phyloP scores from a whole-genome alignment of 2,113 vertebrate genomes.

The Andinoacara biseriatus region DNA sequence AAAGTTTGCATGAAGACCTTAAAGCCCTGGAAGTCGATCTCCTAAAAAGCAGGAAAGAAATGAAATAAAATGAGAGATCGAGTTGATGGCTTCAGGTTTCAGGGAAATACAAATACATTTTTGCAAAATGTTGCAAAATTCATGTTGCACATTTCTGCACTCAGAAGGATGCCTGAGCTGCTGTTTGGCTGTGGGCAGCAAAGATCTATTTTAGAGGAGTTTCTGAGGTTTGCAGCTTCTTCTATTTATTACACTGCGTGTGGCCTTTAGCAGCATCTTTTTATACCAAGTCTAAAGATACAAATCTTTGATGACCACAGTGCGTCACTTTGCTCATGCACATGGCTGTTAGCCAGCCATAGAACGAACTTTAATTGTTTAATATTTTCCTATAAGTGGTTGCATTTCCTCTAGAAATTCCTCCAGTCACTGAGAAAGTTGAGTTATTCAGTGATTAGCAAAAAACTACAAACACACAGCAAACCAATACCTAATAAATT shows the following conservation, averaged over 20 bases:
- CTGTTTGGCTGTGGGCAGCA: background rate
- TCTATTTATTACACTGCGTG: background rate
- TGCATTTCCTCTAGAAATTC: background rate
- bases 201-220: too few species aligned
- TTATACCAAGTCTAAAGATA: background rate
- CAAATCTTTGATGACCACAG: background rate
- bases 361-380: background rate
- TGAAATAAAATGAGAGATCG: background rate
- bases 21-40: constrained; percentile 95
- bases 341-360: fast-evolving
- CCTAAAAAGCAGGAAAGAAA: constrained; percentile 70
- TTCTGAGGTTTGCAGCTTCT: background rate
- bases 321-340: fast-evolving
- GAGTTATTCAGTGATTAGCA: background rate
- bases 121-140: background rate
- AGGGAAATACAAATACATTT: background rate
- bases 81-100: background rate
- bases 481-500: background rate
- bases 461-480: background rate
- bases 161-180: background rate
- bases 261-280: background rate
- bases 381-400: background rate
- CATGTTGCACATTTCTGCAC: background rate
- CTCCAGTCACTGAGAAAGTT: background rate
- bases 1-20: constrained; percentile 97